phyloP scores from a whole-genome alignment of 2,113 vertebrate genomes.

The Heteronetta atricapilla region DNA sequence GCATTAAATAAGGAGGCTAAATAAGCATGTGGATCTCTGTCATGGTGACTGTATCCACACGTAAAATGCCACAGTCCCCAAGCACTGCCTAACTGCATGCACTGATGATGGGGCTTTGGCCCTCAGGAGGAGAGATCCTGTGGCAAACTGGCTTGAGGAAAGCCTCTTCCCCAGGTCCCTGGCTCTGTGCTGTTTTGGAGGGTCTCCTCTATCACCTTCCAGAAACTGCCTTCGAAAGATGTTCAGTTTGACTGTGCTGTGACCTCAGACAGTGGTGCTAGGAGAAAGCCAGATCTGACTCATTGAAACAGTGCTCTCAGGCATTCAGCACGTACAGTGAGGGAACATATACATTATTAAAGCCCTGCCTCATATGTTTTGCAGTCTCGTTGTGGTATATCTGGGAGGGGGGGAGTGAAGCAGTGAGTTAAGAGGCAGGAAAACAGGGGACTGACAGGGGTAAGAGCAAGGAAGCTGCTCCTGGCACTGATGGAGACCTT shows the following conservation, averaged over 20 bases:
- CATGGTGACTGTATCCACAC: background rate
- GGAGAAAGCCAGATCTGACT: background rate
- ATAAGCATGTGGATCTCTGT: background rate
- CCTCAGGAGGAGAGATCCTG: background rate
- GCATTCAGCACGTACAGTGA: background rate
- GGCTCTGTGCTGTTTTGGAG: background rate
- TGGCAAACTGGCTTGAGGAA: background rate
- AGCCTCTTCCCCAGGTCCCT: background rate
- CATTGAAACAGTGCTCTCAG: constrained; percentile 43
- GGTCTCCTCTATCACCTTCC: background rate
- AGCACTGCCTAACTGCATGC: background rate
- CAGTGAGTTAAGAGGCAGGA: background rate
- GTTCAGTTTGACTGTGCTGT: background rate
- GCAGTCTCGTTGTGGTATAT: background rate
- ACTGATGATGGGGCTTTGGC: background rate
- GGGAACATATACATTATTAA: background rate
- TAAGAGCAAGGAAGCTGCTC: background rate
- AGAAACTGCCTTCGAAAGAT: background rate
- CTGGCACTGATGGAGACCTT: background rate
- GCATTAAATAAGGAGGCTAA: background rate
- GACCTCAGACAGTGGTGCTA: background rate
- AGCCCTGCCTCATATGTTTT: background rate
- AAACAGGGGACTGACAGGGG: background rate
- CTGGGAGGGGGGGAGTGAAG: background rate
- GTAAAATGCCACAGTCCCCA: background rate